Evolutionary conservation across 1,140 invertebrate species (phyloP), one percentile per base, ranked within the genome.

Genomic region (Lepidurus arcticus): DNA sequence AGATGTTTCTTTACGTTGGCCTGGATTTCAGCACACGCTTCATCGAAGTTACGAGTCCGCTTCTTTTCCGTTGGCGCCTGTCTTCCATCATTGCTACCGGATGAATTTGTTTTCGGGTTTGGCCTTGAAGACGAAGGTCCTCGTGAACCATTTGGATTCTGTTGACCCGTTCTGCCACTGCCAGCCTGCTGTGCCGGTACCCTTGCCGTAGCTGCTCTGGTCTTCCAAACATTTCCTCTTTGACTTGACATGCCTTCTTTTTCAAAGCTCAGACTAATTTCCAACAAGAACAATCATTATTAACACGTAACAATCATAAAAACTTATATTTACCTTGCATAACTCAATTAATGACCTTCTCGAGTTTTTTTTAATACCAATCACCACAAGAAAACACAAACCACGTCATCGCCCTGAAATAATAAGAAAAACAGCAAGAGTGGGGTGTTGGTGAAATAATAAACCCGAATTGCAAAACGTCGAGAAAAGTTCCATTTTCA

Each of bases 1-100:
- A 88, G 82, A 82, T 90, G 85, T 82, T 87, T 88, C 81, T 89
- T 84, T 44, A 89, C 89, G 1, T 88, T 85, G 73, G 87, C 87
- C 80, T 89, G 86, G 81, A 90, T 87, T 83, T 89, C 87, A 1
- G 85, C 85, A 81, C 90, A 87, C 9, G 86, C 89, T 83, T 85
- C 86, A 81, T 84, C 86, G 77, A 90, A 89, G 83, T 88, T 88
- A 8, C 73, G 44, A 7, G 21, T 21, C 16, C 16, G 53, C 21
- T 65, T 21, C 53, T 65, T 65, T 9, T 16, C 53, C 0, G 53
- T 21, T 65, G 7, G 53, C 13, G 5, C 6, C 3, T 65, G 16
- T 7, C 13, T 65, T 13, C 53, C 53, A 65, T 65, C 6, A 7
- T 65, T 65, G 1, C 16, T 65, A 65, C 13, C 21, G 6, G 53